Evolutionary conservation across 2,888 invertebrate species (phyloP), one percentile per base, ranked within the genome.

Genomic region (Hypselothyrea guttata): DNA sequence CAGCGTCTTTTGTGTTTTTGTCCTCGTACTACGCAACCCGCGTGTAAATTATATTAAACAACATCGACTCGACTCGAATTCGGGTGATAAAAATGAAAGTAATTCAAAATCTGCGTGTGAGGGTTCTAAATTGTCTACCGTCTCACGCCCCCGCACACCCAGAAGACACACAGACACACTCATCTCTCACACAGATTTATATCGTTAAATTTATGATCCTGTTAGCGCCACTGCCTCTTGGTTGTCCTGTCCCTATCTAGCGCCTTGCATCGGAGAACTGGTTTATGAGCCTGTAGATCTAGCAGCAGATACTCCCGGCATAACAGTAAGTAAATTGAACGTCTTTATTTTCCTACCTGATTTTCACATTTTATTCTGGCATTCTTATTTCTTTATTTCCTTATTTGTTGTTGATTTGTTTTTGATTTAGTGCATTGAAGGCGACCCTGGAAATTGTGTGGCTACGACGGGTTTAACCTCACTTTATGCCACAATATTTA

Each of bases 191-290:
- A 54, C 59, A 84, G 87, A 87, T 85, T 79, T 71, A 69, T 83
- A 87, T 83, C 73, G 59, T 64, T 63, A 64, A 75, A 86, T 86
- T 86, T 87, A 86, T 75, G 81, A 73, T 86, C 78, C 86, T 87
- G 86, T 86, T 87, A 86, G 86, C 86, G 86, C 87, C 86, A 87
- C 84, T 74, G 86, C 71, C 22, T 71, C 65, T 74, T 66, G 73
- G 61, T 62, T 73, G 73, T 73, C 69, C 40, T 52, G 66, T 64
- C 64, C 28, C 58, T 75, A 79, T 79, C 79, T 63, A 28, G 27
- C 16, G 22, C 51, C 45, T 51, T 62, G 60, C 70, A 79, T 83
- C 79, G 38, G 44, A 46, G 16, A 74, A 67, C 79, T 75, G 74
- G 79, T 82, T 77, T 82, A 82, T 82, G 85, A 41, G 35, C 67